A percentile compares a stretch with the other conserved stretches of the same genome.
phyloP scores from a whole-genome alignment of 2,888 invertebrate species.

The Ichneumoninae sp. region DNA sequence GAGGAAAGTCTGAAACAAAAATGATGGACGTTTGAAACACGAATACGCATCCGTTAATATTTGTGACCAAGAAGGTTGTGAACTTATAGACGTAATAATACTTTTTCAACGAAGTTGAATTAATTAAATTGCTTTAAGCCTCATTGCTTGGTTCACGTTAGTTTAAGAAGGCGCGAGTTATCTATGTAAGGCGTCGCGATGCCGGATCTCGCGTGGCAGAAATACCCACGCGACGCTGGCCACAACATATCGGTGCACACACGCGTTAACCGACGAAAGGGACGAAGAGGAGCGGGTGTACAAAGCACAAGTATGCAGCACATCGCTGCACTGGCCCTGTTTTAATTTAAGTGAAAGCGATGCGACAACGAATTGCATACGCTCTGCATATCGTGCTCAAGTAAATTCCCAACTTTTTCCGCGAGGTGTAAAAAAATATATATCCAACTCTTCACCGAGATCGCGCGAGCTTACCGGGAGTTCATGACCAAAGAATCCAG shows the following conservation, averaged over 20 bases:
- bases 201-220: conserved; percentile 24
- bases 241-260: background rate
- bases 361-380: background rate
- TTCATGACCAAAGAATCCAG: background rate
- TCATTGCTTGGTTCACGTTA: conserved; percentile 18
- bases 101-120: background rate
- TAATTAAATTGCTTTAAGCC: background rate
- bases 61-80: background rate
- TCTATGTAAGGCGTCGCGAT: background rate
- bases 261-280: background rate
- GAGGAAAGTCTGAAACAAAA: background rate
- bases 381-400: background rate
- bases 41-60: background rate
- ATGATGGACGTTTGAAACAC: background rate
- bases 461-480: background rate
- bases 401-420: background rate
- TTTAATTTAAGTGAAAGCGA: conserved; percentile 35
- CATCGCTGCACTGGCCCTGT: conserved; percentile 18
- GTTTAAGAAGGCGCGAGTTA: conserved; percentile 14
- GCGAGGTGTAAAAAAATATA: background rate
- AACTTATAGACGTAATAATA: background rate
- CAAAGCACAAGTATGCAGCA: background rate
- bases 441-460: background rate
- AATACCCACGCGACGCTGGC: conserved; percentile 51
- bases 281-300: conserved; percentile 3